Conservation (phyloP, 1,140 invertebrate genomes). For the Cotesia glomerata region DNA sequence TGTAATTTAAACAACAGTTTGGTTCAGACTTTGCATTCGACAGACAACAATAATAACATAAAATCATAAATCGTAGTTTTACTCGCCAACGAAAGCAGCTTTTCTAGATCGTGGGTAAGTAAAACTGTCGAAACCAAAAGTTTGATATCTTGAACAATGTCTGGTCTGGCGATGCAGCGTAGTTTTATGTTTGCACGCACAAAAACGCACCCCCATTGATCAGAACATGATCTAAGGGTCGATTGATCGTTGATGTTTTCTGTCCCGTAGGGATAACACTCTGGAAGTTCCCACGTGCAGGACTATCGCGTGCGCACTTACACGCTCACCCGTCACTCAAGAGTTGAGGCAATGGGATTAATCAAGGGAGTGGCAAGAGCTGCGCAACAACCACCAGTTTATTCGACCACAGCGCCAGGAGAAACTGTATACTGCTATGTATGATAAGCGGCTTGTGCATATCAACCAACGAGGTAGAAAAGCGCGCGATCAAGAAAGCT, state of each 20-base stretch:
- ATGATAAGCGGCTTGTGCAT: not conserved
- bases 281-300: constrained; percentile 58
- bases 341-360: constrained; percentile 51
- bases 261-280: constrained; percentile 50
- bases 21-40: no score
- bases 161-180: not conserved
- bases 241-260: constrained; percentile 59
- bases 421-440: not conserved
- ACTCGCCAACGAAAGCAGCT: no score
- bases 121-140: not conserved
- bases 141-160: not conserved
- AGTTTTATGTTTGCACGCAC: not conserved
- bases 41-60: no score
- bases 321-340: constrained; percentile 48
- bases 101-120: not conserved
- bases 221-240: constrained; percentile 22
- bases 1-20: no score
- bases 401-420: not conserved
- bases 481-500: constrained; percentile 23
- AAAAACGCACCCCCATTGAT: not conserved
- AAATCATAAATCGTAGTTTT: no score
- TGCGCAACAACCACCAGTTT: constrained; percentile 9
- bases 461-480: not conserved
- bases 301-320: constrained; percentile 56
- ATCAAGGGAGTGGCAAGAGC: constrained; percentile 37